Evolutionary conservation across 2,797 vertebrate species (phyloP).

Genomic region (Paramormyrops hopkinsi): DNA sequence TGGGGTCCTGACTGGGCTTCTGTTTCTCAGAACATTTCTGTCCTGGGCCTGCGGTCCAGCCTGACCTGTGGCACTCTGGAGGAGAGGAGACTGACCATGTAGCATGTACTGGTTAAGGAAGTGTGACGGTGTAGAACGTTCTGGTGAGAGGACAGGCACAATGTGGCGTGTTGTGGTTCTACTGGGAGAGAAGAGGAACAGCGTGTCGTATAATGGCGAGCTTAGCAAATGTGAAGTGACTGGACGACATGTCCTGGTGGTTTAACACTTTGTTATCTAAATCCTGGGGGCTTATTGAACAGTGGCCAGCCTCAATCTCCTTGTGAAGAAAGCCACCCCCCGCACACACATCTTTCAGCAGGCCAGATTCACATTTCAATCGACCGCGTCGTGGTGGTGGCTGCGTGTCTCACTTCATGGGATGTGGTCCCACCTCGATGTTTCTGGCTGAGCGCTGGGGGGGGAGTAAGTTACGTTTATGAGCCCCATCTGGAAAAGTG

Average conservation of each 20-base stretch:
- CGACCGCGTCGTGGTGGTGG: constrained; percentile 25
- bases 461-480: neutral
- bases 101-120: neutral
- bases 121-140: neutral
- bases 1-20: neutral
- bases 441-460: neutral
- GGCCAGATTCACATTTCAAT: constrained; percentile 30
- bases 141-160: constrained; percentile 7
- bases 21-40: neutral
- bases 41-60: neutral
- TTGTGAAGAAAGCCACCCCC: constrained; percentile 16
- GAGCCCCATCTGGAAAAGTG: neutral
- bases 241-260: constrained; percentile 39
- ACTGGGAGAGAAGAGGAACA: constrained; percentile 29
- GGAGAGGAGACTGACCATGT: neutral
- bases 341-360: constrained; percentile 18
- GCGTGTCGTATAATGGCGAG: constrained; percentile 36
- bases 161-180: constrained; percentile 1
- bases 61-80: constrained; percentile 2
- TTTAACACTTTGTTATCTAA: constrained; percentile 48
- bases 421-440: neutral
- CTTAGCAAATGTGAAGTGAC: constrained; percentile 55
- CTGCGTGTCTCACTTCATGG: neutral
- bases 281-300: constrained; percentile 30
- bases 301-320: constrained; percentile 27